Conservation (phyloP, 2,888 invertebrate genomes). For the Alitta virens region DNA sequence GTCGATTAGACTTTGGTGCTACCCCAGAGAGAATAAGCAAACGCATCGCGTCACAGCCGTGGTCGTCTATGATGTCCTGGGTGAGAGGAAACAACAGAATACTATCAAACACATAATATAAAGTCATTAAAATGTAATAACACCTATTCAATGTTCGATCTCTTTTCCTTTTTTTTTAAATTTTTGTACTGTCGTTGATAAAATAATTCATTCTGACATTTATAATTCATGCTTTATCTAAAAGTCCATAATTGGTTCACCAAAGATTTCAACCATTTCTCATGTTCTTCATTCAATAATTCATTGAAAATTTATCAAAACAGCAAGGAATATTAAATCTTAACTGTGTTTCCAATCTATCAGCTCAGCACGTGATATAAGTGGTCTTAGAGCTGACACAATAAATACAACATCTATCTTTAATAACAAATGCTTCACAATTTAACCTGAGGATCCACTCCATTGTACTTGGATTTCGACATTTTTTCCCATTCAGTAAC, state of each 20-base stretch:
- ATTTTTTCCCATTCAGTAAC: slow-evolving; percentile 90
- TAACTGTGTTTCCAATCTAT: too few relatives aligned
- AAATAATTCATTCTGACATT: too few relatives aligned
- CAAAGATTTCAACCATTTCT: too few relatives aligned
- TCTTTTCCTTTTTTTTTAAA: neutral
- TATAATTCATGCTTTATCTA: too few relatives aligned
- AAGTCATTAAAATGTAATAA: neutral
- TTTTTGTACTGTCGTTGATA: too few relatives aligned
- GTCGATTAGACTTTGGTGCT: slow-evolving; percentile 82
- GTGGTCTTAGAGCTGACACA: too few relatives aligned
- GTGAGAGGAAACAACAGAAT: too few relatives aligned
- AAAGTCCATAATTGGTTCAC: too few relatives aligned
- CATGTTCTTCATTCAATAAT: too few relatives aligned
- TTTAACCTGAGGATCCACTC: slow-evolving; percentile 76
- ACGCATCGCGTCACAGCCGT: slow-evolving; percentile 87
- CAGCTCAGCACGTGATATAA: too few relatives aligned
- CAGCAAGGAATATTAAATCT: too few relatives aligned
- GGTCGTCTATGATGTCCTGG: slow-evolving; percentile 70
- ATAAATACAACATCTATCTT: neutral
- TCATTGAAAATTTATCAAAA: too few relatives aligned
- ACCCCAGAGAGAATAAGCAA: slow-evolving; percentile 86
- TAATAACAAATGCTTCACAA: neutral
- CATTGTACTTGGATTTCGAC: slow-evolving; percentile 98
- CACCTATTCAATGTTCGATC: neutral
- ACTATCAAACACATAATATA: slow-evolving; percentile 2